Conservation (phyloP, 2,113 vertebrate genomes). For the Labeo catla region DNA sequence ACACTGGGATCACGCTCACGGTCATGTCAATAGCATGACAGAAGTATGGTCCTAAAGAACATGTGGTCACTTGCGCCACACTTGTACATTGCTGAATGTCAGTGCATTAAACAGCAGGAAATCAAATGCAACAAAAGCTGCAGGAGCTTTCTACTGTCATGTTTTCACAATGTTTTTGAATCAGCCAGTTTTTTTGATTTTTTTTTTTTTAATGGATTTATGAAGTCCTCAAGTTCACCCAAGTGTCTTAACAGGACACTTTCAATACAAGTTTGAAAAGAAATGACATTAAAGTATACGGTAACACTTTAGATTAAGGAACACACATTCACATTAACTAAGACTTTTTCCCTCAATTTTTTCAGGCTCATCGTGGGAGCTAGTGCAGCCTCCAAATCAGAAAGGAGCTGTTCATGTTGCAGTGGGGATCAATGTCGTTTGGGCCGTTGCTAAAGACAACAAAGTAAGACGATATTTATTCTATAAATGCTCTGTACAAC, state of each 20-base stretch:
- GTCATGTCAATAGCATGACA: not conserved
- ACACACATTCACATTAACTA: too few species aligned
- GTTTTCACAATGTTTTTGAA: not conserved
- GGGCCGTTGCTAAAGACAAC: constrained; percentile 93
- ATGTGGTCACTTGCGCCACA: not conserved
- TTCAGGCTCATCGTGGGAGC: constrained; percentile 81
- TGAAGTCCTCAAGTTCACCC: too few species aligned
- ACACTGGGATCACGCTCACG: not conserved
- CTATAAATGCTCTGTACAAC: not conserved
- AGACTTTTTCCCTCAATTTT: not conserved
- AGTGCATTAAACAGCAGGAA: not conserved
- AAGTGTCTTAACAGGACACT: too few species aligned
- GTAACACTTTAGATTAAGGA: too few species aligned
- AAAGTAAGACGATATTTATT: constrained; percentile 79
- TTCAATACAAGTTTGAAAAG: not conserved
- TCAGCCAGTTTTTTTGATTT: not conserved
- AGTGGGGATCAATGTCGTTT: constrained; percentile 89
- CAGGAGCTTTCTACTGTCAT: not conserved
- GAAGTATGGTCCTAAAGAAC: not conserved
- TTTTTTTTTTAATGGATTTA: too few species aligned
- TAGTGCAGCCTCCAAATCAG: constrained; percentile 85
- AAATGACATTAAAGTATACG: not conserved
- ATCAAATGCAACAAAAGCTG: not conserved
- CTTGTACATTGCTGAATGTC: not conserved
- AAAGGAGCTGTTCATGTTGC: constrained; percentile 87